These are phyloP conservation scores for Drosophila neocordata DNA, from an alignment of 1,140 invertebrate species.

Conservation along the genomic window DNA sequence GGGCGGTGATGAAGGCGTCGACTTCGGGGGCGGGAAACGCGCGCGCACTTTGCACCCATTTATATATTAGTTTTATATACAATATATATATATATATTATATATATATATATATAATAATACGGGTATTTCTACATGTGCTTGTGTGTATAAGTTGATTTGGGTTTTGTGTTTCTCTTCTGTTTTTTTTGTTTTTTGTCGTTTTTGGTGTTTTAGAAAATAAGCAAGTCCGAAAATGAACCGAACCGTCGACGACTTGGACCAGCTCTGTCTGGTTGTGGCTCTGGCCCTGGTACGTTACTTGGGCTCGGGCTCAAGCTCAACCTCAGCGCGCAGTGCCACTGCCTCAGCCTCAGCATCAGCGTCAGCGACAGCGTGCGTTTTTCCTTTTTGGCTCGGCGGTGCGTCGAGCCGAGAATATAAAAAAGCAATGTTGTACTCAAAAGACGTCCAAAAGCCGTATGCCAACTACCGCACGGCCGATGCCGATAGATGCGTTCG, in stretches of 20 bases:
- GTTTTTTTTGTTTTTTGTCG: constrained; percentile 22
- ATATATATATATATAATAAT: constrained; percentile 77
- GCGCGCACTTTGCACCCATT: constrained; percentile 67
- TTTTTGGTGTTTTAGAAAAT: constrained; percentile 71
- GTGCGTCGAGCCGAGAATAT: constrained; percentile 81
- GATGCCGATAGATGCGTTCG: constrained; percentile 80
- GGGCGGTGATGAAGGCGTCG: constrained; percentile 31
- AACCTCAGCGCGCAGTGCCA: constrained; percentile 5
- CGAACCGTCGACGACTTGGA: constrained; percentile 80
- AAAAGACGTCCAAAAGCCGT: constrained; percentile 82
- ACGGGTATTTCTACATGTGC: constrained; percentile 56
- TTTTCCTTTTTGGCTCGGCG: constrained; percentile 61
- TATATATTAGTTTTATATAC: constrained; percentile 34
- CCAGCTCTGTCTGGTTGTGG: constrained; percentile 62
- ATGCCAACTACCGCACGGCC: constrained; percentile 79
- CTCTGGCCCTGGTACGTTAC: constrained; percentile 40
- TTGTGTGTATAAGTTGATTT: constrained; percentile 38
- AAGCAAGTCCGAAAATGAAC: constrained; percentile 80
- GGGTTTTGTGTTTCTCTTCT: constrained; percentile 18
- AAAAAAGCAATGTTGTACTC: constrained; percentile 83
- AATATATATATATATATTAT: constrained; percentile 49
- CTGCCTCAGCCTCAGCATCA: constrained; percentile 11
- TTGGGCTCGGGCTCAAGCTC: constrained; percentile 32
- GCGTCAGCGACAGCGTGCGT: constrained; percentile 35
- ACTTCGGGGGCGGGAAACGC: constrained; percentile 63